Conservation (phyloP, 2,113 vertebrate species). For the Prunella himalayana region DNA sequence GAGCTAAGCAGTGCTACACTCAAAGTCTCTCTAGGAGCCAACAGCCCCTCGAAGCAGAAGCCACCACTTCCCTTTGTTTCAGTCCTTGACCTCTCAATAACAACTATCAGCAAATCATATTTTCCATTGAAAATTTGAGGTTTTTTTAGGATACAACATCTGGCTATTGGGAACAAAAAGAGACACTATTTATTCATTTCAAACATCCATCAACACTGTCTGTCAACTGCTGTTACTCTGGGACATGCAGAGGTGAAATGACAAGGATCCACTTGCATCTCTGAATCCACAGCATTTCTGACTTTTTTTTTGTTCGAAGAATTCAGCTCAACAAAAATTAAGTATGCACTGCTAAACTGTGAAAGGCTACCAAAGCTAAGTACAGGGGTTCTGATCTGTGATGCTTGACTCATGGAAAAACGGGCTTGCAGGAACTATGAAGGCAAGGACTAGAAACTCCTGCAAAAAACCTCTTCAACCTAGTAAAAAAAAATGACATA, state of each 20-base stretch:
- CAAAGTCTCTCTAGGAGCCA: neutral
- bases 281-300: neutral
- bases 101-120: neutral
- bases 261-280: neutral
- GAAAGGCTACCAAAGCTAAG: neutral
- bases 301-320: neutral
- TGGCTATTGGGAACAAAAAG: neutral
- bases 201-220: constrained; percentile 14
- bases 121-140: neutral
- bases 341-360: neutral
- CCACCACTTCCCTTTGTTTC: neutral
- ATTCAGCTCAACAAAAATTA: neutral
- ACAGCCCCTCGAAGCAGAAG: neutral
- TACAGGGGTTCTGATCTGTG: neutral
- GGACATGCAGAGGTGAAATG: neutral
- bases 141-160: neutral
- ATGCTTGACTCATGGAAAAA: neutral
- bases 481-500: neutral
- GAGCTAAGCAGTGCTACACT: neutral
- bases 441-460: neutral
- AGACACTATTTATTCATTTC: neutral
- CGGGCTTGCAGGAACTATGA: neutral
- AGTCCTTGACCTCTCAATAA: neutral
- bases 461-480: neutral
- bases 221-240: neutral